A percentile compares a stretch with the other conserved stretches of the same genome.
phyloP scores from a whole-genome alignment of 2,113 vertebrate species.

The Prunella fulvescens region DNA sequence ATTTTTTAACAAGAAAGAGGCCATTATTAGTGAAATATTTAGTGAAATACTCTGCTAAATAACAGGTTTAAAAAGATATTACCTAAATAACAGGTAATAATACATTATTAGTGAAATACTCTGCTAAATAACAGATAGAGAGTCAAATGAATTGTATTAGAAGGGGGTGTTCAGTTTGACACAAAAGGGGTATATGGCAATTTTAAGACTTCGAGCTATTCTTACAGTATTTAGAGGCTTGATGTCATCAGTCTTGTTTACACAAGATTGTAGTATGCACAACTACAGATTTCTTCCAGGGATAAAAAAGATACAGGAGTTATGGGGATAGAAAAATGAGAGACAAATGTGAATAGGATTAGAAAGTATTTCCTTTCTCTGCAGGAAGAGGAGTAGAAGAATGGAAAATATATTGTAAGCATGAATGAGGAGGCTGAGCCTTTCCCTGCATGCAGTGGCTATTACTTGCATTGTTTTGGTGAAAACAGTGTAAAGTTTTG shows the following conservation, averaged over 20 bases:
- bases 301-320: background rate
- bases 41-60: background rate
- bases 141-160: background rate
- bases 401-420: background rate
- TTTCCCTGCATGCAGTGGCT: background rate
- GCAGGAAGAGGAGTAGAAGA: background rate
- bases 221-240: background rate
- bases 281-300: background rate
- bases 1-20: background rate
- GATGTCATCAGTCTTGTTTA: background rate
- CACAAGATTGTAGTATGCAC: background rate
- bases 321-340: slow-evolving; percentile 1
- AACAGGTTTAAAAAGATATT: too few species aligned
- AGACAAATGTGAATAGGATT: background rate
- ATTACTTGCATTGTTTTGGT: background rate
- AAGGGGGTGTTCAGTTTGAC: background rate
- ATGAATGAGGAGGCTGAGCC: background rate
- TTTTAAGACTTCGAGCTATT: background rate
- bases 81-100: too few species aligned
- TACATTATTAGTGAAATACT: background rate
- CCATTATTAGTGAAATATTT: background rate
- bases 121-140: background rate
- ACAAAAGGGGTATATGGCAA: background rate
- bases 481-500: background rate
- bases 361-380: background rate